phyloP scores from a whole-genome alignment of 1,140 invertebrate genomes.

The Cotesia chilonis region DNA sequence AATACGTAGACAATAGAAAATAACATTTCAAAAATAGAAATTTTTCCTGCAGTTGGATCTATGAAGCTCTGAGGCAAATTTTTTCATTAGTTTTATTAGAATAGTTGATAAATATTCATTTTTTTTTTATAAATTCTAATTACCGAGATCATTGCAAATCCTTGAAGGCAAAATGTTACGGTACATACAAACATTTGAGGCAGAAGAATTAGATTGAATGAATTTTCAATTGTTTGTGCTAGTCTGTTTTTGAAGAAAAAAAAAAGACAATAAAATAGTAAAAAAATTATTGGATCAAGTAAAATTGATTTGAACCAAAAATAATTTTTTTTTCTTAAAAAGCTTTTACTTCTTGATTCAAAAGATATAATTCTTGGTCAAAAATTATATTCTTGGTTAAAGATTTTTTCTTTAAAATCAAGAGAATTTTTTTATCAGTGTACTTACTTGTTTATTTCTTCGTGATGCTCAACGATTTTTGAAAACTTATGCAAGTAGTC shows the following conservation, averaged over 20 bases:
- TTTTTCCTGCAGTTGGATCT: constrained; percentile 7
- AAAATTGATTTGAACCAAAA: too few relatives aligned
- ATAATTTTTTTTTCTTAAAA: too few relatives aligned
- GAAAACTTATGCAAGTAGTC: constrained; percentile 3
- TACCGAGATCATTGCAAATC: constrained; percentile 28
- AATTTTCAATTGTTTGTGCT: constrained; percentile 35
- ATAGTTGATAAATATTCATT: background rate
- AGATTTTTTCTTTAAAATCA: too few relatives aligned
- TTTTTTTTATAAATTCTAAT: too few relatives aligned
- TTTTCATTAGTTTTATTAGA: background rate
- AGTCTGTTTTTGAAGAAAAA: constrained; percentile 21
- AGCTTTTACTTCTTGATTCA: too few relatives aligned
- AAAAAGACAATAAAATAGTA: background rate
- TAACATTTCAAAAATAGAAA: constrained; percentile 25
- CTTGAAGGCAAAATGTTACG: constrained; percentile 36
- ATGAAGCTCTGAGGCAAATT: constrained; percentile 20
- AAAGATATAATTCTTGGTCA: too few relatives aligned
- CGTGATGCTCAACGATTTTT: background rate
- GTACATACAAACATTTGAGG: constrained; percentile 29
- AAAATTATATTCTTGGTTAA: too few relatives aligned
- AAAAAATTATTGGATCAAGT: too few relatives aligned
- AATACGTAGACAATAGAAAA: constrained; percentile 31
- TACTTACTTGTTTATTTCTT: constrained; percentile 16
- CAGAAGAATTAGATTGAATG: constrained; percentile 41
- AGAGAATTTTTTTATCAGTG: too few relatives aligned